A percentile compares a stretch with the other conserved stretches of the same genome.
Evolutionary conservation across 2,113 vertebrate genomes (phyloP).

Genomic region (Lepus timidus): DNA sequence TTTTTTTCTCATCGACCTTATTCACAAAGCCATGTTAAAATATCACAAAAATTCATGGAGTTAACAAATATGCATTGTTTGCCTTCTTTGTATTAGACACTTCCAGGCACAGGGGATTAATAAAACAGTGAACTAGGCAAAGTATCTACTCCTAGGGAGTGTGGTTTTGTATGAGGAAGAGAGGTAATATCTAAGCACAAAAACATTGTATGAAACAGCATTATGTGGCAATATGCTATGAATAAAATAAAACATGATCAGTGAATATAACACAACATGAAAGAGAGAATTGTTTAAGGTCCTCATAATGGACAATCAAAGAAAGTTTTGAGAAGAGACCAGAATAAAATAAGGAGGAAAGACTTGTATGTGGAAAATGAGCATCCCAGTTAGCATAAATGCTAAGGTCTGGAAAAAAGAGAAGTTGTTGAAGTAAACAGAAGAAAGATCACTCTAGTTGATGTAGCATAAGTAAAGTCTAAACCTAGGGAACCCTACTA

Average conservation of each 20-base stretch:
- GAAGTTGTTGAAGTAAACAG: not conserved
- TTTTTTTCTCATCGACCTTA: not conserved
- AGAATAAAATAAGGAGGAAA: slow-evolving; percentile 34
- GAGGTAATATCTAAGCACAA: not conserved
- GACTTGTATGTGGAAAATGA: not conserved
- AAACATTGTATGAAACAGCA: not conserved
- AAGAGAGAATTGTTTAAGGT: not conserved
- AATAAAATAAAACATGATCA: not conserved
- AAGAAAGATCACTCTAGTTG: not conserved
- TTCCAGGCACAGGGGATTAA: not conserved
- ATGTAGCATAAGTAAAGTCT: not conserved
- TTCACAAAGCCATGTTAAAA: slow-evolving; percentile 5
- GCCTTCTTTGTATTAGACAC: not conserved
- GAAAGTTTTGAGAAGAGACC: not conserved
- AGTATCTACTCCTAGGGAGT: not conserved
- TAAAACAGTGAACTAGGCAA: slow-evolving; percentile 9
- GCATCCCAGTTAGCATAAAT: not conserved
- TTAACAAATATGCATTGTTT: slow-evolving; percentile 51
- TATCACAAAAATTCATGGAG: slow-evolving; percentile 39
- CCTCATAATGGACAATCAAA: not conserved
- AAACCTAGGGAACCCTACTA: not conserved
- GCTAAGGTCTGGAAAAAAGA: not conserved
- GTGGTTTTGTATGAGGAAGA: not conserved
- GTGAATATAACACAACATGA: not conserved
- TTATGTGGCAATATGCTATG: not conserved